phyloP scores from a whole-genome alignment of 2,113 vertebrate genomes.

The Elgaria multicarinata region DNA sequence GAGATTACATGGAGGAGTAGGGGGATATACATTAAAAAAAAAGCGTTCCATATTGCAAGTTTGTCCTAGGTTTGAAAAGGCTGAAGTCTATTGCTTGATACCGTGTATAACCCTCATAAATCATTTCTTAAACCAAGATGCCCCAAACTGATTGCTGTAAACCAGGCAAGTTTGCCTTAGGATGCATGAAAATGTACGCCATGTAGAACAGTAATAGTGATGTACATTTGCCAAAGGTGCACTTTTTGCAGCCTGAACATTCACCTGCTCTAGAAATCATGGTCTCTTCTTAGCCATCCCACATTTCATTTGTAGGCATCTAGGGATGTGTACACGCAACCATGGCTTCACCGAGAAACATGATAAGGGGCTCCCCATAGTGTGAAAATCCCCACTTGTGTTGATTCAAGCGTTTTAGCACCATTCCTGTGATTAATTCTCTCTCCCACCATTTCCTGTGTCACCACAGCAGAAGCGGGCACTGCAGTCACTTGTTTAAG shows the following conservation, averaged over 20 bases:
- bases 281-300: not conserved
- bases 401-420: not conserved
- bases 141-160: not conserved
- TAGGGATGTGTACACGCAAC: not conserved
- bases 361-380: not conserved
- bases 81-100: no score
- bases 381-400: not conserved
- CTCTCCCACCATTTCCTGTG: conserved; percentile 25
- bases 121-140: no score
- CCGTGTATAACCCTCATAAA: no score
- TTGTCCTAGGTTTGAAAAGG: no score
- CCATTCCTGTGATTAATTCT: conserved; percentile 4
- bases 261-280: not conserved
- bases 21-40: no score
- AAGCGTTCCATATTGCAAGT: no score
- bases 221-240: not conserved
- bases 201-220: not conserved
- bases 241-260: not conserved
- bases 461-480: not conserved
- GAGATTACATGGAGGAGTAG: no score
- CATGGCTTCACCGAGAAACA: not conserved
- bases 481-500: not conserved
- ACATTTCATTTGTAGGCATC: not conserved
- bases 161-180: not conserved
- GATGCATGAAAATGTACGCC: not conserved